Percentiles rank a stretch among this genome's conserved stretches.
These are phyloP conservation scores for Platycnemis pennipes DNA, from an alignment of 2,888 invertebrate genomes.

Conservation along the genomic window DNA sequence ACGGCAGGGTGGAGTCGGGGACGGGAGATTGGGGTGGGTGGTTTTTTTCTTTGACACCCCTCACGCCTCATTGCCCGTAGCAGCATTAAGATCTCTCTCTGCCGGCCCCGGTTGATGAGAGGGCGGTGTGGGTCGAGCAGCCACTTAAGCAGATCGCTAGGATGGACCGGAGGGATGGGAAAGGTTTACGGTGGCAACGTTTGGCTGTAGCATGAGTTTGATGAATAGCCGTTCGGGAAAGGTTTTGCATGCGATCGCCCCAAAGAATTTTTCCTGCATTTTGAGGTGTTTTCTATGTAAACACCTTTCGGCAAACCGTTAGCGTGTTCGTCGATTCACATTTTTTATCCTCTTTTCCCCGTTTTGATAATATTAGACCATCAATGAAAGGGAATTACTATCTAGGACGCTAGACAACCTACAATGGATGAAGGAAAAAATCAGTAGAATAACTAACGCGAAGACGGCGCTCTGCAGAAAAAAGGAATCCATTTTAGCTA, in stretches of 20 bases:
- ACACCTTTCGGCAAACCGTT: not conserved
- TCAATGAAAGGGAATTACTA: no score
- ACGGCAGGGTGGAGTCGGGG: not conserved
- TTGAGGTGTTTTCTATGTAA: not conserved
- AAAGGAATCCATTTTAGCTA: no score
- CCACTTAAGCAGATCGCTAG: constrained; percentile 29
- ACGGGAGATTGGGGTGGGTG: constrained; percentile 1
- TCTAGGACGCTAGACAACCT: no score
- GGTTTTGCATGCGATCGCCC: not conserved
- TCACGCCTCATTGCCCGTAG: constrained; percentile 57
- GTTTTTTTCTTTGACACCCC: constrained; percentile 16
- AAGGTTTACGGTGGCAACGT: not conserved
- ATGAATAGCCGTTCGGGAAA: not conserved
- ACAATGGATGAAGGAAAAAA: no score
- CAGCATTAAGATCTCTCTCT: constrained; percentile 49
- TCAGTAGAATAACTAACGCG: no score
- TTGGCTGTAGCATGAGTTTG: not conserved
- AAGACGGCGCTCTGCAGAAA: no score
- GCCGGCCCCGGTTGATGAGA: constrained; percentile 51
- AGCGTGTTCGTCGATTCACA: no score
- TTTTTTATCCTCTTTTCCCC: no score
- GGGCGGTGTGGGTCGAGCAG: not conserved
- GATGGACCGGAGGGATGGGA: not conserved
- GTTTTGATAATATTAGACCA: no score
- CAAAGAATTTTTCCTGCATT: not conserved